A percentile compares a stretch with the other conserved stretches of the same genome.
phyloP scores from a whole-genome alignment of 2,113 vertebrate genomes.

The Orientallactaga bullata region DNA sequence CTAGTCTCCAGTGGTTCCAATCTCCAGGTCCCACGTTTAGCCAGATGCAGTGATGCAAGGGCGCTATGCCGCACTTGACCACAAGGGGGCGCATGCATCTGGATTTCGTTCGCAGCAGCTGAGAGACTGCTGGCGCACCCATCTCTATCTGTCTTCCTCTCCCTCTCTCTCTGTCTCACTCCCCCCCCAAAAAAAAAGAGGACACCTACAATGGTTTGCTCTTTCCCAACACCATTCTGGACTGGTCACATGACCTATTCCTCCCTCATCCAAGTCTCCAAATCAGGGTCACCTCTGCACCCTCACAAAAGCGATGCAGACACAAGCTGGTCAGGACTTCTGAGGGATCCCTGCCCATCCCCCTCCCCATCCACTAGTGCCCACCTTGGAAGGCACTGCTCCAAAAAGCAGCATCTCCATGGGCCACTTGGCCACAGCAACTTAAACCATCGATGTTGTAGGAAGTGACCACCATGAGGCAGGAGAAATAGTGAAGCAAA shows the following conservation, averaged over 20 bases:
- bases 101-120: no score
- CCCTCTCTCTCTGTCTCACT: no score
- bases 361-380: no score
- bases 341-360: accelerated
- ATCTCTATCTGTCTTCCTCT: no score
- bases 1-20: no score
- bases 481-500: neutral
- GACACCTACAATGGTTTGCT: neutral
- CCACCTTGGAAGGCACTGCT: neutral
- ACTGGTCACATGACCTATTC: neutral
- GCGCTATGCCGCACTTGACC: no score
- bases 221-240: neutral
- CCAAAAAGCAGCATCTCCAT: neutral
- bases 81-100: no score
- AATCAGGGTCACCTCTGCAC: no score
- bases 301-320: neutral
- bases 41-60: no score
- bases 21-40: no score
- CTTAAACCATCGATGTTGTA: neutral
- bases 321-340: neutral
- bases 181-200: no score
- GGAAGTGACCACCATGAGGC: neutral
- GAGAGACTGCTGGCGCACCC: no score
- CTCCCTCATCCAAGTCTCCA: neutral
- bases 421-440: neutral